A percentile compares a stretch with the other conserved stretches of the same genome.
These are phyloP conservation scores for Salvator merianae DNA, from an alignment of 2,113 vertebrate species.

Conservation along the genomic window DNA sequence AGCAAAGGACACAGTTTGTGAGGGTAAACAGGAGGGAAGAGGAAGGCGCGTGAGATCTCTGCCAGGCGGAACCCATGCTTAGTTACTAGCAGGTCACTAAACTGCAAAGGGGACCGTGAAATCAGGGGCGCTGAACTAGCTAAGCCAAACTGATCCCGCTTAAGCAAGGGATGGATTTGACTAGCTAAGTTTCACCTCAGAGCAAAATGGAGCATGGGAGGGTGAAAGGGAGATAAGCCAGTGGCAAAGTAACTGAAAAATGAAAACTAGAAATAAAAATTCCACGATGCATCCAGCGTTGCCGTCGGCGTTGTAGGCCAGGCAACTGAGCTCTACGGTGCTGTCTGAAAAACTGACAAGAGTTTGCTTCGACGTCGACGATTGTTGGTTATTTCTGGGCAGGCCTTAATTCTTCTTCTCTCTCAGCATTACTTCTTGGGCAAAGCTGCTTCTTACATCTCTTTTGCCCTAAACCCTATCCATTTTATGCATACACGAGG, in stretches of 20 bases:
- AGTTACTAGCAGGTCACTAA: constrained; percentile 55
- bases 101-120: constrained; percentile 39
- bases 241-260: constrained; percentile 34
- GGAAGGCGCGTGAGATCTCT: constrained; percentile 30
- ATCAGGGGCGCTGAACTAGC: constrained; percentile 45
- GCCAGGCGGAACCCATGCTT: constrained; percentile 55
- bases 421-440: background rate
- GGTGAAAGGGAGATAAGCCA: constrained; percentile 34
- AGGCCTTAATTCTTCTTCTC: background rate
- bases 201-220: constrained; percentile 10
- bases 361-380: background rate
- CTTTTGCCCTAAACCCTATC: too few relatives aligned
- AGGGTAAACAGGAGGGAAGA: background rate
- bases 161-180: constrained; percentile 39
- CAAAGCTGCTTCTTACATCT: too few relatives aligned
- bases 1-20: constrained; percentile 52
- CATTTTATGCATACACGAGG: too few relatives aligned
- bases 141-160: constrained; percentile 50
- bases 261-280: background rate
- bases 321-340: background rate
- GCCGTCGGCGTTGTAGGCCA: background rate
- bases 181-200: constrained; percentile 48
- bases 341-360: background rate
- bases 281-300: background rate
- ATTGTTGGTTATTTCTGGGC: too few relatives aligned